A percentile compares a stretch with the other conserved stretches of the same genome.
phyloP scores from a whole-genome alignment of 2,797 vertebrate species.

The Avahi laniger region DNA sequence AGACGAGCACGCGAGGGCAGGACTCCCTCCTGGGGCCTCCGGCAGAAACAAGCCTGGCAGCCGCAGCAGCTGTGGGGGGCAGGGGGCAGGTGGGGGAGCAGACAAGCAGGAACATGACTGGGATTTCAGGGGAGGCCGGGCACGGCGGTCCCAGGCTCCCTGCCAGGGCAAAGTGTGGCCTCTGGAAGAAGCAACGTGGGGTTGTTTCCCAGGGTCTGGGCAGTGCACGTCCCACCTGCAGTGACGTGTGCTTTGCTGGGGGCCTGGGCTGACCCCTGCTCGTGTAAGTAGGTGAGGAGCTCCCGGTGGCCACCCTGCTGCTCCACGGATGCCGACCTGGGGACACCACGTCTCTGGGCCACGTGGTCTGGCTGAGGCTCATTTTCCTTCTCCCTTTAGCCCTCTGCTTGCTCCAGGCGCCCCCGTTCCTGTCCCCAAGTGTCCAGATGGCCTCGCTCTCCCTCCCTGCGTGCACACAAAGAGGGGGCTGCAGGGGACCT shows the following conservation, averaged over 20 bases:
- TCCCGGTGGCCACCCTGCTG: no score
- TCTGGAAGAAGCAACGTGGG: not conserved
- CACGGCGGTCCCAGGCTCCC: not conserved
- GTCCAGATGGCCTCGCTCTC: accelerated
- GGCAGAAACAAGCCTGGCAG: not conserved
- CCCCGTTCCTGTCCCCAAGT: accelerated
- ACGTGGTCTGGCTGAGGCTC: not conserved
- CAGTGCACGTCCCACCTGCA: no score
- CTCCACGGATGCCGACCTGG: not conserved
- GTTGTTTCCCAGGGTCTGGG: not conserved
- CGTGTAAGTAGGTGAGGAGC: no score
- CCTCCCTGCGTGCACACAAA: no score
- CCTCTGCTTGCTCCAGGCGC: accelerated
- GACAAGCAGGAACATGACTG: not conserved
- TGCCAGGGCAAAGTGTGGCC: not conserved
- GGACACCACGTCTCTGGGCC: not conserved
- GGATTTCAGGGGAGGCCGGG: not conserved
- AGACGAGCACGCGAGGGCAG: not conserved
- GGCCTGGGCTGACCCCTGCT: no score
- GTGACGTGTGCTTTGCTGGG: no score
- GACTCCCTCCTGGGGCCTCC: not conserved
- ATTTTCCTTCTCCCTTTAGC: not conserved
- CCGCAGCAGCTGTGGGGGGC: not conserved
- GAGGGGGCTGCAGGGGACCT: not conserved
- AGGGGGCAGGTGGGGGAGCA: not conserved